Evolutionary conservation across 2,113 vertebrate genomes (phyloP).

Genomic region (Pterocles gutturalis): DNA sequence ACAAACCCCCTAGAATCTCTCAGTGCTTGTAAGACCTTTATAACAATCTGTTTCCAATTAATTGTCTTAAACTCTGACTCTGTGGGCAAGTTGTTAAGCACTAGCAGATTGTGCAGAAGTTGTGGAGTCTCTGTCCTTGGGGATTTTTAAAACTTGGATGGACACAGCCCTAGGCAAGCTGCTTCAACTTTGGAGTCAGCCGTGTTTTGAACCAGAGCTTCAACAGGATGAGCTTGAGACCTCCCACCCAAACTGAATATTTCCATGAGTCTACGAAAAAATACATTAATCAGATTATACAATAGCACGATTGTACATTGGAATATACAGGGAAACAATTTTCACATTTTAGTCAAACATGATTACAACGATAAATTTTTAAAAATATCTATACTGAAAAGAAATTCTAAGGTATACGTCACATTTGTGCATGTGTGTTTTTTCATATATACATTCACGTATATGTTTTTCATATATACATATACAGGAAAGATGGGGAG

Average conservation of each 20-base stretch:
- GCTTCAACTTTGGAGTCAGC: neutral
- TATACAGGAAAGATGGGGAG: too few relatives aligned
- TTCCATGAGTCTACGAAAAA: neutral
- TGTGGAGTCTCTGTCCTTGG: neutral
- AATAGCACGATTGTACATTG: neutral
- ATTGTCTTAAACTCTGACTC: neutral
- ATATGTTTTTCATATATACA: neutral
- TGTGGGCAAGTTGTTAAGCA: neutral
- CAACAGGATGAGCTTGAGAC: neutral
- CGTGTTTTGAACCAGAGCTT: neutral
- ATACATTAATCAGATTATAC: neutral
- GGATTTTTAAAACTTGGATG: neutral
- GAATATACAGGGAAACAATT: neutral
- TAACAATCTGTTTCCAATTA: neutral
- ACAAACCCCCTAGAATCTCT: neutral
- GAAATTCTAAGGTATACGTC: neutral
- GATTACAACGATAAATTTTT: neutral
- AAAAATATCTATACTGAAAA: neutral
- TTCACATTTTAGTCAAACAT: neutral
- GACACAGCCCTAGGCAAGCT: too few relatives aligned
- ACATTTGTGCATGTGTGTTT: rapidly evolving
- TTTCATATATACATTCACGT: neutral
- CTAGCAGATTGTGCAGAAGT: neutral
- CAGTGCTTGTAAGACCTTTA: neutral
- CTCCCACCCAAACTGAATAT: neutral